Conservation (phyloP, 2,113 vertebrate genomes). For the Dicaeum eximium region DNA sequence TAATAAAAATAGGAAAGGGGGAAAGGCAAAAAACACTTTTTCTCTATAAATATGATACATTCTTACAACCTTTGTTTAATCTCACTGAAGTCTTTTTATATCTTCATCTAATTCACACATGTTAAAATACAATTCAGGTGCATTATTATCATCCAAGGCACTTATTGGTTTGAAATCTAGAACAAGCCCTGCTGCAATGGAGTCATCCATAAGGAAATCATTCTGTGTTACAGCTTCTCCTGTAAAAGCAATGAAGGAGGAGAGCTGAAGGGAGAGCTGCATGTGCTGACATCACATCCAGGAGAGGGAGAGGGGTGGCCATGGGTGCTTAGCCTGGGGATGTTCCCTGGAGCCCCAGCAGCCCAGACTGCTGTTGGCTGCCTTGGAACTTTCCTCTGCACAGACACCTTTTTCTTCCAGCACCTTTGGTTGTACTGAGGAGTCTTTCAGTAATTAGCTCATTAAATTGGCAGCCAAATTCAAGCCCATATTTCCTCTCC, state of each 20-base stretch:
- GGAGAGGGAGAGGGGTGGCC: background rate
- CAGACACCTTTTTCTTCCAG: background rate
- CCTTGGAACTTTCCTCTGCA: background rate
- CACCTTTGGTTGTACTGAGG: background rate
- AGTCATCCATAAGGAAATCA: background rate
- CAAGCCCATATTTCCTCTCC: background rate
- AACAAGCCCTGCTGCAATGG: background rate
- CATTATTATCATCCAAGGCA: background rate
- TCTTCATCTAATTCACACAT: background rate
- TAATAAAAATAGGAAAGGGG: constrained; percentile 20
- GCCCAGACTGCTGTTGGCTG: background rate
- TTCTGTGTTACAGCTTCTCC: background rate
- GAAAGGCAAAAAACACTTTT: background rate
- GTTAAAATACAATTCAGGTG: constrained; percentile 1
- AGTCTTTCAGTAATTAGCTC: background rate
- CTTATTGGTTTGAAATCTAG: background rate
- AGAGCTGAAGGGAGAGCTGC: background rate
- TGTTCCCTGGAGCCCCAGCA: background rate
- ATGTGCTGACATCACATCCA: background rate
- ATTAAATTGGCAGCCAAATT: background rate
- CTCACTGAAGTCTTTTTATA: background rate
- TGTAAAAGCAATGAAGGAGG: background rate
- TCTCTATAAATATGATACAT: background rate
- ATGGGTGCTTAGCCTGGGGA: background rate
- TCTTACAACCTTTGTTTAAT: constrained; percentile 1